Percentiles rank a stretch among this genome's conserved stretches.
Evolutionary conservation across 2,113 vertebrate species (phyloP).

Genomic region (Cisticola juncidis): DNA sequence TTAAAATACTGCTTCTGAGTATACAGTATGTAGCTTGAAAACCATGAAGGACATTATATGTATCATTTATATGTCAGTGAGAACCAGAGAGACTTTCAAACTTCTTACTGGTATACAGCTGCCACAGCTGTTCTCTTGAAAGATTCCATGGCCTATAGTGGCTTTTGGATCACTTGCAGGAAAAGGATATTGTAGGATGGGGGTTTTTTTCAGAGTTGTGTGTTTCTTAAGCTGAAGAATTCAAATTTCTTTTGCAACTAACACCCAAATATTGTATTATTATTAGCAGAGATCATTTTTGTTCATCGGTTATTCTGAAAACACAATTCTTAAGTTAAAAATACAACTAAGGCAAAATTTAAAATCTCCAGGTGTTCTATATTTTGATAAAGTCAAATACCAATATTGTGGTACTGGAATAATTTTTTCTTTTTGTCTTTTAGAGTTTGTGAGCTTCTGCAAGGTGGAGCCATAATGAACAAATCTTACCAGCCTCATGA

Average conservation of each 20-base stretch:
- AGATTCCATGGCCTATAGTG: background rate
- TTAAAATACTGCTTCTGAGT: background rate
- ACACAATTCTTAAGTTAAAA: background rate
- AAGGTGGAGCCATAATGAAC: conserved; percentile 98
- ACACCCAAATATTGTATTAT: background rate
- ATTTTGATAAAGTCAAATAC: background rate
- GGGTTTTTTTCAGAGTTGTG: background rate
- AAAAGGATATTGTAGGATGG: background rate
- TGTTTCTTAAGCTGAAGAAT: background rate
- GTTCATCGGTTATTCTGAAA: background rate
- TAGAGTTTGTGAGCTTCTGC: conserved; percentile 96
- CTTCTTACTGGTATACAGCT: background rate
- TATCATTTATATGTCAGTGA: background rate
- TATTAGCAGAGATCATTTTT: background rate
- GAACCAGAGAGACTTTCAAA: background rate
- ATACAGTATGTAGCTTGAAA: background rate
- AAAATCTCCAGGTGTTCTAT: background rate
- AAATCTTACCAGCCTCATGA: conserved; percentile 96
- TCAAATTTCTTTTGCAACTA: background rate
- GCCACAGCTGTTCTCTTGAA: background rate
- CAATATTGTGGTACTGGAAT: background rate
- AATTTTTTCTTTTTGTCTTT: conserved; percentile 15
- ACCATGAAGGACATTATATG: background rate
- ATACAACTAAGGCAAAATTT: background rate
- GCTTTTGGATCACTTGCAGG: background rate